phyloP scores from a whole-genome alignment of 1,140 invertebrate species.

The Temnothorax nylanderi region DNA sequence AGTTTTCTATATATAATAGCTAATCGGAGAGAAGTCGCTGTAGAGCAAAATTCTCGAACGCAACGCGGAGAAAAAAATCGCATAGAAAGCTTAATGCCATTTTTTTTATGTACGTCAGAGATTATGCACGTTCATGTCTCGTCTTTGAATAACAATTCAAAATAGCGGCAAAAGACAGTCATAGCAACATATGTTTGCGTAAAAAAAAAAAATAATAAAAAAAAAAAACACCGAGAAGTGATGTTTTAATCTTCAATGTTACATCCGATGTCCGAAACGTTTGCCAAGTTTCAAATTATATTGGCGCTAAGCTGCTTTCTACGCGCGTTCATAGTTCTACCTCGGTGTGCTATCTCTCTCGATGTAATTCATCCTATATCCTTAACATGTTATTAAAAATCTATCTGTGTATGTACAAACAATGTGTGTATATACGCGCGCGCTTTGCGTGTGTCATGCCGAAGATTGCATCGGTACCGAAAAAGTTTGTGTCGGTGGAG shows the following conservation, averaged over 20 bases:
- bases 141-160: background rate
- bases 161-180: background rate
- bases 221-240: background rate
- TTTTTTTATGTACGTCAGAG: background rate
- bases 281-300: background rate
- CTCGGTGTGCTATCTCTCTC: constrained; percentile 40
- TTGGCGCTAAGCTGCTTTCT: background rate
- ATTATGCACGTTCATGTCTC: background rate
- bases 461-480: constrained; percentile 44
- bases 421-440: constrained; percentile 59
- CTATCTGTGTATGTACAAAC: constrained; percentile 76
- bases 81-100: constrained; percentile 7
- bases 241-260: background rate
- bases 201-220: no score
- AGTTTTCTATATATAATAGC: background rate
- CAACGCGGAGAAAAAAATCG: background rate
- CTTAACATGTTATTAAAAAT: constrained; percentile 71
- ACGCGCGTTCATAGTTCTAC: background rate
- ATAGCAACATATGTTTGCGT: no score
- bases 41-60: constrained; percentile 22
- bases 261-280: background rate
- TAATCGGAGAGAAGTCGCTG: constrained; percentile 21
- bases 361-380: constrained; percentile 66
- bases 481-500: background rate
- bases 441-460: constrained; percentile 19